These are phyloP conservation scores for Corythucha ciliata DNA, from an alignment of 2,888 invertebrate species.

Conservation along the genomic window DNA sequence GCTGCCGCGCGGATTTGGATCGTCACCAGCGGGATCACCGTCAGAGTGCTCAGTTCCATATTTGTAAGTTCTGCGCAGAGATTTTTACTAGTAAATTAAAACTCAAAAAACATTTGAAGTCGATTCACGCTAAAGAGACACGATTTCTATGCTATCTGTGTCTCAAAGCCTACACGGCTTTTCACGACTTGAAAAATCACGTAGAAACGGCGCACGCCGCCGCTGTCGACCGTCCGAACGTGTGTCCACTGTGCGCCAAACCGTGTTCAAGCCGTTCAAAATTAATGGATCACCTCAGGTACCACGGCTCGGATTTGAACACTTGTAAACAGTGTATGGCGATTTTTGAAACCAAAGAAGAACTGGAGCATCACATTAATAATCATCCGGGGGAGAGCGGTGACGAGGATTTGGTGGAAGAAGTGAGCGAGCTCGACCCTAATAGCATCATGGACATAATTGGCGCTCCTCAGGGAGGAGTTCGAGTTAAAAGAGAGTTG, in stretches of 20 bases:
- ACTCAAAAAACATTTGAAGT: slow-evolving; percentile 50
- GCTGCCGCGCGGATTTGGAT: slow-evolving; percentile 46
- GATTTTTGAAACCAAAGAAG: slow-evolving; percentile 47
- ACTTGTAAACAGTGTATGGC: slow-evolving; percentile 52
- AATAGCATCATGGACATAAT: slow-evolving; percentile 28
- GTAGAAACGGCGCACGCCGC: slow-evolving; percentile 46
- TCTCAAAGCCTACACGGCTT: slow-evolving; percentile 48
- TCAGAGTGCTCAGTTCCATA: slow-evolving; percentile 43
- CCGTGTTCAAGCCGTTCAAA: slow-evolving; percentile 52
- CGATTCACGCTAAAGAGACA: slow-evolving; percentile 48
- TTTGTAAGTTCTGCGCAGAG: slow-evolving; percentile 52
- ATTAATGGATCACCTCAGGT: slow-evolving; percentile 51
- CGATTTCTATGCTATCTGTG: slow-evolving; percentile 51
- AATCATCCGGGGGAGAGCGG: slow-evolving; percentile 34
- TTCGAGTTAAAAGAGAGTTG: slow-evolving; percentile 16
- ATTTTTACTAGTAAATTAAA: slow-evolving; percentile 49
- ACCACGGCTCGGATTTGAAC: slow-evolving; percentile 49
- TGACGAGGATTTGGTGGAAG: slow-evolving; percentile 30
- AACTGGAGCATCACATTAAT: slow-evolving; percentile 46
- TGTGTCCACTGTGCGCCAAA: slow-evolving; percentile 52
- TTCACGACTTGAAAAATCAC: slow-evolving; percentile 48
- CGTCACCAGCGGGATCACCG: slow-evolving; percentile 48
- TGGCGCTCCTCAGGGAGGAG: slow-evolving; percentile 21
- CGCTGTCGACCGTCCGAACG: slow-evolving; percentile 45
- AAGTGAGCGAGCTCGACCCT: slow-evolving; percentile 27